Evolutionary conservation across 2,113 vertebrate species (phyloP).

Genomic region (Electrona antarctica): DNA sequence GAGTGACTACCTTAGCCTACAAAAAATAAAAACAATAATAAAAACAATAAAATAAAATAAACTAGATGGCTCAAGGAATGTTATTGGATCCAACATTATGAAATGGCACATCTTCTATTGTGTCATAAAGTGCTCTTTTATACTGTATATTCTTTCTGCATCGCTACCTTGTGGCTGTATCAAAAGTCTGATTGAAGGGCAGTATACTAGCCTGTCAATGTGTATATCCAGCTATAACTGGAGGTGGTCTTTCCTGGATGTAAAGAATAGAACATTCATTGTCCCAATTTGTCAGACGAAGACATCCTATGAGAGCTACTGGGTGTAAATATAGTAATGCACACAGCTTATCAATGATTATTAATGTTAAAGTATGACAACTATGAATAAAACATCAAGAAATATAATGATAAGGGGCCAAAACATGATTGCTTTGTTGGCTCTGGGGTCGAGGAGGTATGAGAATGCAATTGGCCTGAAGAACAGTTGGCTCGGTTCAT

Average conservation of each 20-base stretch:
- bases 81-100: too few species aligned
- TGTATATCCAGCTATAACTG: background rate
- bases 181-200: background rate
- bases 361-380: conserved; percentile 42
- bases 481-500: conserved; percentile 28
- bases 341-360: conserved; percentile 37
- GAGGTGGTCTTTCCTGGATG: conserved; percentile 11
- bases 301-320: conserved; percentile 33
- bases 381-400: conserved; percentile 67
- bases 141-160: background rate
- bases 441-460: conserved; percentile 29
- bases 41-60: too few species aligned
- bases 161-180: background rate
- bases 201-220: background rate
- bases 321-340: conserved; percentile 40
- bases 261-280: conserved; percentile 6
- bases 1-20: too few species aligned
- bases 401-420: conserved; percentile 55
- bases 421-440: conserved; percentile 27
- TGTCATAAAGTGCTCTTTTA: conserved; percentile 1
- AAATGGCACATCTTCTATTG: too few species aligned
- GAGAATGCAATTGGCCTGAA: background rate
- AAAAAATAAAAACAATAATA: too few species aligned
- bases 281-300: conserved; percentile 39
- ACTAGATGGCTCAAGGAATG: too few species aligned